Base-by-base conservation (phyloP, 1,140 invertebrate species). In the Leptinotarsa defecta region DNA sequence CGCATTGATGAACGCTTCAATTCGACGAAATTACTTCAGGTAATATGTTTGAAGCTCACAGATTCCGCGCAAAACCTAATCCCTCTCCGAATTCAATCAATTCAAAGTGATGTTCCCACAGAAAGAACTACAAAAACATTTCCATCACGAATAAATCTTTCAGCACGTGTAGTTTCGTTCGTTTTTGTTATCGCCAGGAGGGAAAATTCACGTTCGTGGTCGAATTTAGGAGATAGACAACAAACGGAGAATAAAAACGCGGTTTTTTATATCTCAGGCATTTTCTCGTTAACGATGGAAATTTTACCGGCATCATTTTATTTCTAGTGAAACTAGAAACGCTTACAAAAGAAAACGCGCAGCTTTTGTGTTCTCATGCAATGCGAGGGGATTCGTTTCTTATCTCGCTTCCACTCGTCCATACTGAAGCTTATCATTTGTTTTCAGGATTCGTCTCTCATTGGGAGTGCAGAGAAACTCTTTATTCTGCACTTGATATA, bases 251-350 rank as follows among this genome's bases (percentile, higher is more conserved):
- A 57, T 57, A 19, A 19, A 57, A 57, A 57, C 5, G 15, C 15
- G 4, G 52, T 57, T 57, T 57, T 34, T 57, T 57, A 57, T 57
- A 57, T 57, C n/a, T 57, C 52, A 19, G 4, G 52, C 52, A 57
- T 57, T 57, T 57, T 57, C 52, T 57, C 52, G 52, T 57, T 57
- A 57, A 57, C 52, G 52, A 57, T 57, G 52, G n/a, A 57, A 57
- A 57, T 57, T 57, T 19, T 57, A 19, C 52, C 52, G 52, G 52
- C 52, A 15, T 57, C n/a, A 57, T 57, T 57, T 57, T 57, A 57
- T 57, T 57, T 57, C 3, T 19, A 57, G 52, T 57, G 52, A 57
- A 57, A 57, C 52, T 57, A 17, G 15, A 57, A 57, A 57, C n/a
- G 52, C 52, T 57, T 19, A 57, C 52, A 57, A 57, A 57, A 57